phyloP scores from a whole-genome alignment of 2,797 vertebrate genomes.

The Oreonectes daqikongensis region DNA sequence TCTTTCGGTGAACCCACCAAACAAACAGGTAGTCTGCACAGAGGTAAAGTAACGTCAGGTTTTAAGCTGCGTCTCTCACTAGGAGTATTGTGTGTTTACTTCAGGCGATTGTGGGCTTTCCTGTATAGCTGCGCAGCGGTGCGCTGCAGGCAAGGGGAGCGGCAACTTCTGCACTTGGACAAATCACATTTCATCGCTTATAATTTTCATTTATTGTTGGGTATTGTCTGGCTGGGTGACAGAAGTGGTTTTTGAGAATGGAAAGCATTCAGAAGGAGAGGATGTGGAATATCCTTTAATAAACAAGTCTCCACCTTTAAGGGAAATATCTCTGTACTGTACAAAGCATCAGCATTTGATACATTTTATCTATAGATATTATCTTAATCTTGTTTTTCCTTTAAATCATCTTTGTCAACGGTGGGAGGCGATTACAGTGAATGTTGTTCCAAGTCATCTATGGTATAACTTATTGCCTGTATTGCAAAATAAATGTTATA shows the following conservation, averaged over 20 bases:
- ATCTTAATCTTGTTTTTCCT: slow-evolving; percentile 5
- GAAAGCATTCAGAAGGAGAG: slow-evolving; percentile 48
- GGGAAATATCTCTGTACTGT: slow-evolving; percentile 5
- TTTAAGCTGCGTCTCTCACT: slow-evolving; percentile 63
- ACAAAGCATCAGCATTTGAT: not conserved
- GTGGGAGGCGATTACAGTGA: not conserved
- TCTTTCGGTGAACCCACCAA: slow-evolving; percentile 71
- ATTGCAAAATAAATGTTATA: not conserved
- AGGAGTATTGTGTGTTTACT: slow-evolving; percentile 62
- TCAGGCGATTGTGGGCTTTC: slow-evolving; percentile 63
- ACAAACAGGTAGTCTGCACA: slow-evolving; percentile 67
- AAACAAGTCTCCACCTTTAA: slow-evolving; percentile 30
- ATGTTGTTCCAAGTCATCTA: not conserved
- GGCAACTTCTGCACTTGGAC: slow-evolving; percentile 16
- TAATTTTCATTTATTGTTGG: slow-evolving; percentile 48
- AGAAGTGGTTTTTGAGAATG: slow-evolving; percentile 70
- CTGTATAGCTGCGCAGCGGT: slow-evolving; percentile 62
- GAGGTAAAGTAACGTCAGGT: slow-evolving; percentile 67
- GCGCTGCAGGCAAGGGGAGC: slow-evolving; percentile 56
- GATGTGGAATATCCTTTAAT: slow-evolving; percentile 56
- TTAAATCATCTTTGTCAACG: not conserved
- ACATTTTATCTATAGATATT: not conserved
- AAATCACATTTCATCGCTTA: slow-evolving; percentile 62
- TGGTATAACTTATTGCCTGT: not conserved
- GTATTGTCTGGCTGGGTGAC: slow-evolving; percentile 66